phyloP scores from a whole-genome alignment of 2,888 invertebrate species.

The Mystacides longicornis region DNA sequence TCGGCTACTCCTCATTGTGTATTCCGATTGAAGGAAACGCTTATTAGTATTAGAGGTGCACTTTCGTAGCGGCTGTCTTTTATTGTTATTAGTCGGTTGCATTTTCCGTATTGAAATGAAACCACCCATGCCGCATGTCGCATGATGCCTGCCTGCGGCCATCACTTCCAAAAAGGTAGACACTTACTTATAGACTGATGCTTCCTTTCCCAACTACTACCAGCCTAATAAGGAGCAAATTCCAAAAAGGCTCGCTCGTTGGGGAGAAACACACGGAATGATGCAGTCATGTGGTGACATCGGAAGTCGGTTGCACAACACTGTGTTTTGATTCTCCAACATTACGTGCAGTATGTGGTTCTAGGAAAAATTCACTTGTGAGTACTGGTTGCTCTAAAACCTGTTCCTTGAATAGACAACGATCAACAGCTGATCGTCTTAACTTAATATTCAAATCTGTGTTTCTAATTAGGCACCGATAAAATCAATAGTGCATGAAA shows the following conservation, averaged over 20 bases:
- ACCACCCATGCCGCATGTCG: background rate
- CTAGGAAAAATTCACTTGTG: constrained; percentile 19
- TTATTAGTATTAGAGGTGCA: background rate
- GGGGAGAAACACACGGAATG: too few species aligned
- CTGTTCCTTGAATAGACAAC: constrained; percentile 17
- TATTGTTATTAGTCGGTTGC: background rate
- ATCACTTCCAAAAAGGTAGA: too few species aligned
- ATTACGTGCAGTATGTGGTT: constrained; percentile 12
- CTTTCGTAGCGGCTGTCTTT: background rate
- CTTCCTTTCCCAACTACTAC: too few species aligned
- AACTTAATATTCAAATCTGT: constrained; percentile 23
- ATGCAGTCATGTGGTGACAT: too few species aligned
- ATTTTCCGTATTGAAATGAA: background rate
- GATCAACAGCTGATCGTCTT: constrained; percentile 17
- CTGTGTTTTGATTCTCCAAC: too few species aligned
- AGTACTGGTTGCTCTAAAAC: constrained; percentile 22
- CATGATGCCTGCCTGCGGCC: too few species aligned
- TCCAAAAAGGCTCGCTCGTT: too few species aligned
- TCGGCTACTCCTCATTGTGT: background rate
- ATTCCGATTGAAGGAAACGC: constrained; percentile 1
- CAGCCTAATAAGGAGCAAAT: too few species aligned
- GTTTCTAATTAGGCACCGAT: constrained; percentile 20
- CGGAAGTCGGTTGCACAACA: too few species aligned
- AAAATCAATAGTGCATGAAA: constrained; percentile 20
- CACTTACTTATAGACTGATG: too few species aligned